Percentiles rank a stretch among this genome's conserved stretches.
Conservation (phyloP, 2,113 vertebrate species). For the Abramis brama region DNA sequence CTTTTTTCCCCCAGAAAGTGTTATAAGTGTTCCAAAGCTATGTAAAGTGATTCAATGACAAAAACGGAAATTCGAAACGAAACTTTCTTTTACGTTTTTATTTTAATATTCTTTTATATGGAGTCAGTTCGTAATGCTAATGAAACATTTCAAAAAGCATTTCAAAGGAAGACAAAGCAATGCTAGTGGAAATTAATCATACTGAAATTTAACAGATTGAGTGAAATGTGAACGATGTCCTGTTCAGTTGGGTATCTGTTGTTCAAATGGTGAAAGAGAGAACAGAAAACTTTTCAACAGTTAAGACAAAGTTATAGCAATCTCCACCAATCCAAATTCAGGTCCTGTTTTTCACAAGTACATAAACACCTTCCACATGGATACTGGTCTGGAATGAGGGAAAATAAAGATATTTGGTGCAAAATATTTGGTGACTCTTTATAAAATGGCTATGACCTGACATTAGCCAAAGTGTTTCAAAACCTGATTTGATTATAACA, state of each 20-base stretch:
- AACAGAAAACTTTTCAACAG: neutral
- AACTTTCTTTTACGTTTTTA: neutral
- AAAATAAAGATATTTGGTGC: neutral
- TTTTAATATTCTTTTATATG: neutral
- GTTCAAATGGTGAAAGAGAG: neutral
- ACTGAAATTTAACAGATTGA: neutral
- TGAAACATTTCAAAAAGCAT: neutral
- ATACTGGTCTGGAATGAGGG: constrained; percentile 11
- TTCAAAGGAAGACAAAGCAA: neutral
- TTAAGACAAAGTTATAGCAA: neutral
- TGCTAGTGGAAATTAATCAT: neutral
- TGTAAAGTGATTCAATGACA: neutral
- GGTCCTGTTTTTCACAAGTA: neutral
- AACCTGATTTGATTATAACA: constrained; percentile 63
- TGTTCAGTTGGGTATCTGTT: neutral
- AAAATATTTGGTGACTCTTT: constrained; percentile 33
- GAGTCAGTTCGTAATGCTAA: neutral
- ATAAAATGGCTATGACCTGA: constrained; percentile 16
- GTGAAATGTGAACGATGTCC: neutral
- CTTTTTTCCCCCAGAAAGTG: neutral
- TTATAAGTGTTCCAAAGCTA: neutral
- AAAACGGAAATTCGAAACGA: neutral
- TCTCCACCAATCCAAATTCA: neutral
- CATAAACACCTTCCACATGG: neutral
- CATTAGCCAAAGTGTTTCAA: constrained; percentile 36